Evolutionary conservation across 2,113 vertebrate genomes (phyloP).

Genomic region (Scomber scombrus): DNA sequence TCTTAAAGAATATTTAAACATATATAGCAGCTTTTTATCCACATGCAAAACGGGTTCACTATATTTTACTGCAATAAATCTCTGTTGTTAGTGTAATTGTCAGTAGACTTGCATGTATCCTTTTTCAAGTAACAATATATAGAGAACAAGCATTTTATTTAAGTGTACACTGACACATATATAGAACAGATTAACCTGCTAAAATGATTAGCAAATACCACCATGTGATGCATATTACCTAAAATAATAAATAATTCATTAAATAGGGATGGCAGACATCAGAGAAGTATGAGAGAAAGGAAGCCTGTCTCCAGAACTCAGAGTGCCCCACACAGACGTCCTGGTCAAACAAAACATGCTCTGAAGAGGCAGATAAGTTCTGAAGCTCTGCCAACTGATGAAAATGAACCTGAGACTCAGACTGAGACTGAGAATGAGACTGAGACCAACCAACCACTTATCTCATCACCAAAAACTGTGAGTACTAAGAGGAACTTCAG

Average conservation of each 20-base stretch:
- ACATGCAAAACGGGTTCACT: neutral
- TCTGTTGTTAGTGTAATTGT: neutral
- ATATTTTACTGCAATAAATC: neutral
- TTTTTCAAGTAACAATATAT: neutral
- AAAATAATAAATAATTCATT: conserved; percentile 1
- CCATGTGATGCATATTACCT: neutral
- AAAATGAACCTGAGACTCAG: conserved; percentile 12
- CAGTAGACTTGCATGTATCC: neutral
- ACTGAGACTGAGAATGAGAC: neutral
- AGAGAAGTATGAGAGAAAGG: conserved; percentile 40
- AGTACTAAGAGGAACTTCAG: conserved; percentile 54
- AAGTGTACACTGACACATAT: neutral
- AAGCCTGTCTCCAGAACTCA: conserved; percentile 88
- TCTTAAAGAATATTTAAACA: neutral
- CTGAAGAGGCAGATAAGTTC: conserved; percentile 76
- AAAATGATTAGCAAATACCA: neutral
- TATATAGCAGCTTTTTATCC: neutral
- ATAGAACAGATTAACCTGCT: neutral
- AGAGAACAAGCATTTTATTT: no score
- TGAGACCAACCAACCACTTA: conserved; percentile 51
- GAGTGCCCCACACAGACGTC: conserved; percentile 88
- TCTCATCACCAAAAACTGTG: conserved; percentile 75
- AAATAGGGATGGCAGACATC: conserved; percentile 36
- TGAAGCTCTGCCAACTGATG: conserved; percentile 55
- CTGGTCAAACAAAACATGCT: conserved; percentile 54